Evolutionary conservation across 64 coral and sea anemone genomes (phyloP), one percentile per base, ranked within the genome.

Genomic region (Dendronephthya gigantea): DNA sequence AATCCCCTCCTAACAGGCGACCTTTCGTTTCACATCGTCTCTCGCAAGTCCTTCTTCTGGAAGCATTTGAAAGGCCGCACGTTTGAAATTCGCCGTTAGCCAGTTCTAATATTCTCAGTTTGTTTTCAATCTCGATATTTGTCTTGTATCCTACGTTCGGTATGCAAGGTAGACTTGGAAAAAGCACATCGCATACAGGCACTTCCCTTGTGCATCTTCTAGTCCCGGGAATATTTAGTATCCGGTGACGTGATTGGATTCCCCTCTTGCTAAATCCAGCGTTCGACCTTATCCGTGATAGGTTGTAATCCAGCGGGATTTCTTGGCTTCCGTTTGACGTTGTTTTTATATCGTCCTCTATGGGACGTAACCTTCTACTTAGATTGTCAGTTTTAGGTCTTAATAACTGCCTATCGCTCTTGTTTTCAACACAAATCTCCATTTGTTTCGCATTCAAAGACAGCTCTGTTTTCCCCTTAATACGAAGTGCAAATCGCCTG

Each of bases 81-180:
- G 9, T 79, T 23, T 90, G 84, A 7, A 83, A 82, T 9, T 91
- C 89, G 2, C 68, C 69, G 41, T 83, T 87, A 17, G 95, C 87
- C 33, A 98, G 83, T 7, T 89, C 91, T 33, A 98, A 58, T 25
- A 98, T 83, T 25, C 74, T 93, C 13, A 93, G 38, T 31, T 92
- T 90, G 47, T 98, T 98, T 25, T 93, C 92, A n/a, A 83, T 43
- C 36, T 85, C 48, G 22, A 88, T 89, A 32, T 89, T 90, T 72
- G 89, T 88, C 30, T 87, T 91, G 4, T 92, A 82, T n/a, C 88
- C 85, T 23, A 98, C 92, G 84, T 82, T 98, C 50, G 95, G 95
- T 32, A 98, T 98, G 30, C 92, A 98, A 1, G 95, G 95, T 9
- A 98, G 83, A 48, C 89, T 90, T 8, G 92, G 95, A 16, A 89